A percentile compares a stretch with the other conserved stretches of the same genome.
phyloP scores from a whole-genome alignment of 2,113 vertebrate genomes.

The Clarias macrocephalus region DNA sequence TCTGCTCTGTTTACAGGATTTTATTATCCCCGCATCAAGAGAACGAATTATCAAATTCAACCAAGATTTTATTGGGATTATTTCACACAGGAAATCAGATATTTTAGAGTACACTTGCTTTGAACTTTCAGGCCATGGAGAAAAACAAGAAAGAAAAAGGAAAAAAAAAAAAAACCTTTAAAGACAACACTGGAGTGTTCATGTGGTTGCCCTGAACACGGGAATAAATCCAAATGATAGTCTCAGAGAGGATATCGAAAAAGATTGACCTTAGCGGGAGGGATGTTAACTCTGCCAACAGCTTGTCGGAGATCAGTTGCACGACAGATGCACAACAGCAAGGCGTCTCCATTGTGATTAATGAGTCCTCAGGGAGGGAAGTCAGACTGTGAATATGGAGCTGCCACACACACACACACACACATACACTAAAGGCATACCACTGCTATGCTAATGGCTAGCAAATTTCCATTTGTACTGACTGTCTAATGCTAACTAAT shows the following conservation, averaged over 20 bases:
- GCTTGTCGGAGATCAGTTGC: constrained; percentile 47
- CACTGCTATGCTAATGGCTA: constrained; percentile 18
- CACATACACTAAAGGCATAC: constrained; percentile 13
- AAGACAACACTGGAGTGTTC: background rate
- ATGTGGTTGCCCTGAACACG: background rate
- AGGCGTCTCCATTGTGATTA: constrained; percentile 39
- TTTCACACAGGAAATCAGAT: background rate
- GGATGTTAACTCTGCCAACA: constrained; percentile 36
- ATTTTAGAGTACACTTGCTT: background rate
- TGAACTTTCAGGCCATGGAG: background rate
- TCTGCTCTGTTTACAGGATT: background rate
- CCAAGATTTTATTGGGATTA: background rate
- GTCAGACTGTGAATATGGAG: constrained; percentile 34
- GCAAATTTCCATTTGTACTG: constrained; percentile 37
- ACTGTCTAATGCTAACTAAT: constrained; percentile 35
- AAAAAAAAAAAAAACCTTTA: background rate
- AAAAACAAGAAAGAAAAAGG: background rate
- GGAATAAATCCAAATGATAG: constrained; percentile 5
- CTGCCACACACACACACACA: constrained; percentile 23
- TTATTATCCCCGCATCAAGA: background rate
- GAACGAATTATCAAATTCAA: background rate
- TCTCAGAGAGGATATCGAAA: background rate
- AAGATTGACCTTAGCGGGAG: constrained; percentile 8
- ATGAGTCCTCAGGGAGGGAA: constrained; percentile 43
- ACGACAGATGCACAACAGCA: constrained; percentile 44